Evolutionary conservation across 1,140 invertebrate species (phyloP), one percentile per base, ranked within the genome.

Genomic region (Battus philenor): DNA sequence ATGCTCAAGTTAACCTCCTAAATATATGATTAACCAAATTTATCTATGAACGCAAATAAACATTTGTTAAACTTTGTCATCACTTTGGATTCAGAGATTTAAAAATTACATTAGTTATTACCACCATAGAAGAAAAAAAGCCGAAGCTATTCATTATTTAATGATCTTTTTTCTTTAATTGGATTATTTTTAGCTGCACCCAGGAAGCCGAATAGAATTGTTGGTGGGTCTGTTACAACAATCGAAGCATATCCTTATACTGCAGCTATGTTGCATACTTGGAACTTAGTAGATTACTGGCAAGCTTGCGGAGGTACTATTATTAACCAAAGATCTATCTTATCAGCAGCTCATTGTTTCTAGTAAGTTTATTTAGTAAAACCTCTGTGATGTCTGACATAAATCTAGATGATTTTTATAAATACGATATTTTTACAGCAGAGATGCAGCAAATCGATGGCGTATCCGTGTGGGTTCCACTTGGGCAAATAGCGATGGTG

Each of bases 301-400:
- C 68, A 66, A 11, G 13, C 18, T 7, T 70, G 67, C 9, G 67
- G 55, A n/a, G 63, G 63, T n/a, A 41, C 61, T 9, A 69, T 77
- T 18, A 38, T 80, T 2, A 80, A 52, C 6, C 58, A 34, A 1
- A 58, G 59, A 41, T 30, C 67, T 13, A 44, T 80, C 8, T 49
- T 80, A 4, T 65, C 71, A 6, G 67, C 64, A 12, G 73, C 64
- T 8, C 66, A 72, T 13, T 75, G 71, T 18, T 53, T 64, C 13
- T 11, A 22, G 71, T 72, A 59, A 63, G 68, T 70, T 38, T 20
- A 17, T 17, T 24, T 15, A n/a, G n/a, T n/a, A n/a, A n/a, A 33
- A 29, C 7, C 13, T 29, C n/a, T 29, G 12, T 17, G 13, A 29
- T 20, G 17, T 34, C n/a, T n/a, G n/a, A n/a, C n/a, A n/a, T n/a